Conservation (phyloP, 2,113 vertebrate species). For the Salvelinus sp. region DNA sequence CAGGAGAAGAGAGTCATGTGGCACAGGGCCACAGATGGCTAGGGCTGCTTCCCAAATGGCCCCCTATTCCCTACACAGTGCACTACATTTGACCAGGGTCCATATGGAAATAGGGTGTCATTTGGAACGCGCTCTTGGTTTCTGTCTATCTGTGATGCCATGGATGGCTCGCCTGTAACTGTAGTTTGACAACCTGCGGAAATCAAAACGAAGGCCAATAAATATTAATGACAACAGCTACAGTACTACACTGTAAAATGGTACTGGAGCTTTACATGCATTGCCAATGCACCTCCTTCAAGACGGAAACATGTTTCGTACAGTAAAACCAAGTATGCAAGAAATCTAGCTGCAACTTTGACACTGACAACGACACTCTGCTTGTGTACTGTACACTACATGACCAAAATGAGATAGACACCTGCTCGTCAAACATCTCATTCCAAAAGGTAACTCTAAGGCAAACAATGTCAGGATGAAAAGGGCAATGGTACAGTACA, state of each 20-base stretch:
- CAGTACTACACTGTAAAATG: not conserved
- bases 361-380: no score
- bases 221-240: conserved; percentile 46
- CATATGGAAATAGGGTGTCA: no score
- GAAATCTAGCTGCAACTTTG: not conserved
- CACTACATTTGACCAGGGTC: not conserved
- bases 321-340: not conserved
- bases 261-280: not conserved
- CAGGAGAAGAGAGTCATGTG: conserved; percentile 23
- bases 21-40: not conserved
- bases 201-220: conserved; percentile 41
- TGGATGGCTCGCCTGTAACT: not conserved
- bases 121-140: no score
- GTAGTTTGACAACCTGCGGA: not conserved
- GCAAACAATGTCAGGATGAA: no score
- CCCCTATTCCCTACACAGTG: no score
- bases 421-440: not conserved
- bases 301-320: not conserved
- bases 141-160: not conserved
- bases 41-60: no score
- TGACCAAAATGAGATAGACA: no score
- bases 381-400: no score
- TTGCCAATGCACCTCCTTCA: not conserved
- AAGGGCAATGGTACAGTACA: no score
- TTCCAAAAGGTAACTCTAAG: no score